Evolutionary conservation across 2,113 vertebrate species (phyloP), one percentile per base, ranked within the genome.

Genomic region (Podiceps cristatus): DNA sequence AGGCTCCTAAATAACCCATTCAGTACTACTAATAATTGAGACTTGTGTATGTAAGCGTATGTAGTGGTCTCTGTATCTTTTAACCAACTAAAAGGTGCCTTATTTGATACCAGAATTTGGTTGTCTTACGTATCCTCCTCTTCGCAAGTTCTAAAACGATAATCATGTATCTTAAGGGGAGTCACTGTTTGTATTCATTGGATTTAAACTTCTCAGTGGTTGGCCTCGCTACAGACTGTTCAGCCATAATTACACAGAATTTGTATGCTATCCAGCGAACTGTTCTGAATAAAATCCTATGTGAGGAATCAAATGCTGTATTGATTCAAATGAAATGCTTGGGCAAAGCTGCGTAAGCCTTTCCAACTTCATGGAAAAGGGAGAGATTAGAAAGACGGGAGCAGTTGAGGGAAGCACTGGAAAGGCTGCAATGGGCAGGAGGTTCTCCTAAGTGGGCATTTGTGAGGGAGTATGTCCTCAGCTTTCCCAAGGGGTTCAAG

Each of bases 141-240:
- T 63, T 73, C 18, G 15, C 52, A 71, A 18, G 37, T 49, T 53
- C 28, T 81, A 7, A 22, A 45, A 58, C 31, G 7, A 10, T 77
- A 52, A 28, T 75, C 1, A 0, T 67, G 0, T 13, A 13, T 59
- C 31, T 55, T 31, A 47, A 47, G 19, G 31, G 58, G 42, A 55
- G 47, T 71, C 64, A 18, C 50, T 27, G n/a, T 29, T 45, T 64
- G 11, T 37, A 19, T 81, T 90, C 47, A 53, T 85, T 78, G 74
- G 31, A 16, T 77, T 94, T 66, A 55, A 77, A 3, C 7, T 62
- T 14, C 4, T 8, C 45, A 5, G 16, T 31, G 24, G 3, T 62
- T 77, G 47, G 33, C 33, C 72, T 91, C 53, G 5, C 27, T 35
- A 3, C 63, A 93, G 63, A 35, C 42, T 7, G 2, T 18, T 72